Conservation (phyloP, 2,888 invertebrate genomes). For the Vanessa cardui region DNA sequence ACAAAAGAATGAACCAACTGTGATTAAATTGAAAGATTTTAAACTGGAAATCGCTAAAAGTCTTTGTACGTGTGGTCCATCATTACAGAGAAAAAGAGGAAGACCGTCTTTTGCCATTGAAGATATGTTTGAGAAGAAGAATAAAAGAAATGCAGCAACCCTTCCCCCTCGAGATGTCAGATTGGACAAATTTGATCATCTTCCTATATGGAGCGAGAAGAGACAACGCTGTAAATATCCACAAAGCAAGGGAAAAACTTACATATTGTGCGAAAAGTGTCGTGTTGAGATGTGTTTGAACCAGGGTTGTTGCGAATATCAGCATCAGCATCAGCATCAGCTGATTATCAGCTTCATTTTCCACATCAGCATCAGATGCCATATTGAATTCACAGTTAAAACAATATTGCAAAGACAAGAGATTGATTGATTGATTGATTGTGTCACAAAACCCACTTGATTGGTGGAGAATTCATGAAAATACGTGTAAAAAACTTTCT, state of each 20-base stretch:
- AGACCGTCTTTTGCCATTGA: slow-evolving; percentile 27
- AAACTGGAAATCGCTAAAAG: slow-evolving; percentile 32
- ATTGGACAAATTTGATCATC: slow-evolving; percentile 36
- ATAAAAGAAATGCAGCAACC: slow-evolving; percentile 28
- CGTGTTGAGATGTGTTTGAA: slow-evolving; percentile 37
- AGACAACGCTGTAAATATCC: slow-evolving; percentile 33
- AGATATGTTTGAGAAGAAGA: slow-evolving; percentile 23
- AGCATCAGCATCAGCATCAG: too few relatives aligned
- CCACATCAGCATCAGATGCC: too few relatives aligned
- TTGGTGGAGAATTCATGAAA: too few relatives aligned
- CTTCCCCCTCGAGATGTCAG: slow-evolving; percentile 39
- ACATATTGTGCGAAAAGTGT: slow-evolving; percentile 36
- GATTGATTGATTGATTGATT: too few relatives aligned
- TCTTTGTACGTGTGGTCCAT: slow-evolving; percentile 30
- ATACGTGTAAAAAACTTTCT: too few relatives aligned
- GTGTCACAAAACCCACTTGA: too few relatives aligned
- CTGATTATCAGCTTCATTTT: too few relatives aligned
- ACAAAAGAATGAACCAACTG: slow-evolving; percentile 20
- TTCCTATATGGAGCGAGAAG: slow-evolving; percentile 38
- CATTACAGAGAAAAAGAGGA: slow-evolving; percentile 32
- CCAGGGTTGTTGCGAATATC: too few relatives aligned
- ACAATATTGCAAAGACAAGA: too few relatives aligned
- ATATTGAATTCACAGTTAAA: too few relatives aligned
- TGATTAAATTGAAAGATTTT: slow-evolving; percentile 31
- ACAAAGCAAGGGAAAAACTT: slow-evolving; percentile 31